Evolutionary conservation across 1,140 invertebrate species (phyloP).

Genomic region (Drosophila oshimai): DNA sequence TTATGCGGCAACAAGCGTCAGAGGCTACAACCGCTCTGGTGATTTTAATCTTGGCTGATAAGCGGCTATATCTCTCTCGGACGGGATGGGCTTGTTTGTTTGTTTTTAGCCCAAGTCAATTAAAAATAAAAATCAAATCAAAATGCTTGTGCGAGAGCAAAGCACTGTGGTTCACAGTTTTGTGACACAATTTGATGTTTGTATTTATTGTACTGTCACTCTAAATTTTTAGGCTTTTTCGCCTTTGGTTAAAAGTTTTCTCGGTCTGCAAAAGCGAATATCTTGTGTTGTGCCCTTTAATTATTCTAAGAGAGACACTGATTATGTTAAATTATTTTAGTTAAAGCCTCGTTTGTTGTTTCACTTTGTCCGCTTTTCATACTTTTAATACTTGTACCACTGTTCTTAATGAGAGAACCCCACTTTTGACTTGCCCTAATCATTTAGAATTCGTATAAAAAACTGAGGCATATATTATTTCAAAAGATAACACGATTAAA

Average conservation of each 20-base stretch:
- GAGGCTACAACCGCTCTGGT: slow-evolving; percentile 43
- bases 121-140: slow-evolving; percentile 39
- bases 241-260: too few species aligned
- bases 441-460: slow-evolving; percentile 18
- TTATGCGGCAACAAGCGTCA: slow-evolving; percentile 41
- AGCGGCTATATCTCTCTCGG: slow-evolving; percentile 32
- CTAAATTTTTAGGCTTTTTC: too few species aligned
- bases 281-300: too few species aligned
- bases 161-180: slow-evolving; percentile 18
- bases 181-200: not conserved
- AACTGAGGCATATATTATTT: slow-evolving; percentile 18
- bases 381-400: too few species aligned
- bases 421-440: slow-evolving; percentile 8
- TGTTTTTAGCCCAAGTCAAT: slow-evolving; percentile 45
- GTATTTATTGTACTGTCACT: too few species aligned
- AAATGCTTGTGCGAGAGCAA: not conserved
- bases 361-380: too few species aligned
- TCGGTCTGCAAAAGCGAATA: too few species aligned
- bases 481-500: slow-evolving; percentile 34
- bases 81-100: slow-evolving; percentile 10
- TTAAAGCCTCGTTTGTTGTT: too few species aligned
- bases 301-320: too few species aligned
- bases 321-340: too few species aligned
- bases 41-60: slow-evolving; percentile 42
- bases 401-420: slow-evolving; percentile 2